Percentiles rank a stretch among this genome's conserved stretches.
These are phyloP conservation scores for Poecile montanus DNA, from an alignment of 2,797 vertebrate genomes.

Conservation along the genomic window DNA sequence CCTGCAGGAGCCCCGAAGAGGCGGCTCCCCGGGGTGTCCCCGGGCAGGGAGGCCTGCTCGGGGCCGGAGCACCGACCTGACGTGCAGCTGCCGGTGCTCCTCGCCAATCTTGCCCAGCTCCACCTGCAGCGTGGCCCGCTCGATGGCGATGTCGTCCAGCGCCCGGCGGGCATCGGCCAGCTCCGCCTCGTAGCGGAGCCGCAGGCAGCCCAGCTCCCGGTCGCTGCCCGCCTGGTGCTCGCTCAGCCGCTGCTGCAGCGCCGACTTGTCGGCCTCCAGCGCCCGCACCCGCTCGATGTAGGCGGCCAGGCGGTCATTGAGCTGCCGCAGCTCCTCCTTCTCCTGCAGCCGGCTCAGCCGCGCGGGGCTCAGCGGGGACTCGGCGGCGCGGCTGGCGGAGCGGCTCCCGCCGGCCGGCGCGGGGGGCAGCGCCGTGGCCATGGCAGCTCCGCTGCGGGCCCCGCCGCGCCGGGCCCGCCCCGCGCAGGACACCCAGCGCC, in stretches of 20 bases:
- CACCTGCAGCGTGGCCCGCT: slow-evolving; percentile 82
- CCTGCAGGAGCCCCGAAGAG: accelerated
- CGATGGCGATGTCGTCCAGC: slow-evolving; percentile 78
- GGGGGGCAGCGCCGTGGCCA: neutral
- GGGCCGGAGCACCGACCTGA: slow-evolving; percentile 70
- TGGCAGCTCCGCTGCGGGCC: neutral
- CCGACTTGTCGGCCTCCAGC: slow-evolving; percentile 69
- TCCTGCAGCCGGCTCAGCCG: slow-evolving; percentile 78
- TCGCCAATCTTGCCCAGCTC: slow-evolving; percentile 76
- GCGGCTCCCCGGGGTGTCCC: neutral
- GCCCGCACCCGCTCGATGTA: slow-evolving; percentile 61
- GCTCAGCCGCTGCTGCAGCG: slow-evolving; percentile 73
- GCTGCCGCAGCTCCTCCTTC: slow-evolving; percentile 80
- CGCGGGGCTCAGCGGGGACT: slow-evolving; percentile 60
- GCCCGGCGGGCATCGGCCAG: slow-evolving; percentile 77
- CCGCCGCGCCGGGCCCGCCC: neutral
- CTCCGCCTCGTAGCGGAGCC: slow-evolving; percentile 76
- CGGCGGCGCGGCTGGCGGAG: neutral
- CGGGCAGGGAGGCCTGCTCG: neutral
- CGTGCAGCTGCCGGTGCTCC: slow-evolving; percentile 76
- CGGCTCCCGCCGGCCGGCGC: neutral
- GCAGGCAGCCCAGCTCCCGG: slow-evolving; percentile 63
- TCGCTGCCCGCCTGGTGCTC: slow-evolving; percentile 11
- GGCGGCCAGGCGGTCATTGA: slow-evolving; percentile 81
- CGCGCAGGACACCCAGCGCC: neutral